Percentiles rank a stretch among this genome's conserved stretches.
Evolutionary conservation across 2,113 vertebrate species (phyloP).

Genomic region (Condylura cristata): DNA sequence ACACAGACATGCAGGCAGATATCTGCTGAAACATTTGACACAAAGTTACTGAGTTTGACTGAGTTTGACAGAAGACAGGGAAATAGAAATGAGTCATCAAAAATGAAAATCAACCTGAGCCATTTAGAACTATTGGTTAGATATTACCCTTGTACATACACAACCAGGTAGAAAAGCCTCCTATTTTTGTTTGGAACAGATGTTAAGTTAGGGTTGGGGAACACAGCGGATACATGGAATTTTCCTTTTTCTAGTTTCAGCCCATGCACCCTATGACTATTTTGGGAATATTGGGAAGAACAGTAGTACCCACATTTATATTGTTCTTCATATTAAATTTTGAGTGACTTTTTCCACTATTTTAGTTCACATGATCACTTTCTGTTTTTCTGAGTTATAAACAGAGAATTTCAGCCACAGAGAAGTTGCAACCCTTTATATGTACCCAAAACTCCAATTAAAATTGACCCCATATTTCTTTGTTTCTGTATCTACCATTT

Average conservation of each 20-base stretch:
- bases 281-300: not conserved
- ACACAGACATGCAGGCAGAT: not conserved
- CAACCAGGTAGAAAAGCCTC: not conserved
- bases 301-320: not conserved
- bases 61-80: not conserved
- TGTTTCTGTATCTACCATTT: not conserved
- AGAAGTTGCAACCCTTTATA: not conserved
- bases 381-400: not conserved
- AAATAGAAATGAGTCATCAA: not conserved
- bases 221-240: not conserved
- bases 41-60: not conserved
- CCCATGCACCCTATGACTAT: not conserved
- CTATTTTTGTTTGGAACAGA: not conserved
- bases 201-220: not conserved
- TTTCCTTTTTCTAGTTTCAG: not conserved
- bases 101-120: not conserved
- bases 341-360: not conserved
- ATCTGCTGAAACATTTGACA: not conserved
- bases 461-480: not conserved
- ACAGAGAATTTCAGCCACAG: not conserved
- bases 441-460: not conserved
- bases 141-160: not conserved
- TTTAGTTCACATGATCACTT: not conserved
- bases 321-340: not conserved
- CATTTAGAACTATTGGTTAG: not conserved